Percentiles rank a stretch among this genome's conserved stretches.
These are phyloP conservation scores for Ctenochaetus hawaiiensis DNA, from an alignment of 2,797 vertebrate genomes.

Conservation along the genomic window DNA sequence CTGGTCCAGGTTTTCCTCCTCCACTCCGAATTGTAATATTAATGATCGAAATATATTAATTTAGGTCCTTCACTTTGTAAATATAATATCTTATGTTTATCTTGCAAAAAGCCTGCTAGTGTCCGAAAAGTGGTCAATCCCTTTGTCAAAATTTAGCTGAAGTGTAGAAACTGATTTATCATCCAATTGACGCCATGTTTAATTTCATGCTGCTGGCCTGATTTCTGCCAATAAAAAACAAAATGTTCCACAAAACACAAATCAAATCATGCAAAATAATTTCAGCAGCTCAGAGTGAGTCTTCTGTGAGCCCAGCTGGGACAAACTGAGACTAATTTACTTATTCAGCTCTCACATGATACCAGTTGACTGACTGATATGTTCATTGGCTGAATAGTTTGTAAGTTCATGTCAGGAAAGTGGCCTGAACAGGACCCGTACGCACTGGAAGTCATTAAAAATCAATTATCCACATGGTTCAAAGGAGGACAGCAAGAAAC, in stretches of 20 bases:
- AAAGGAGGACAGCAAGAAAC: slow-evolving; percentile 30
- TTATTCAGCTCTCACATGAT: slow-evolving; percentile 31
- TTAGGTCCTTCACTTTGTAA: too few relatives aligned
- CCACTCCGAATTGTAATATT: too few relatives aligned
- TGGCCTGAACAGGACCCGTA: slow-evolving; percentile 5
- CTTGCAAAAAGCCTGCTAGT: too few relatives aligned
- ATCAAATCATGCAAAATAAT: not conserved
- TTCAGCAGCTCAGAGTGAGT: slow-evolving; percentile 10
- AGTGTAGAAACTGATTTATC: too few relatives aligned
- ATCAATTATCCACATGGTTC: slow-evolving; percentile 21
- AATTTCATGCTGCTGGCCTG: too few relatives aligned
- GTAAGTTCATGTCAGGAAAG: slow-evolving; percentile 35
- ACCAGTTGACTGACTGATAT: slow-evolving; percentile 1
- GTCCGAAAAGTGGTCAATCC: too few relatives aligned
- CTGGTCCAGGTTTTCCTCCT: too few relatives aligned
- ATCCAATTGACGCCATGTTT: too few relatives aligned
- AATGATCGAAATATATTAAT: too few relatives aligned
- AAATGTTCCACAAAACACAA: not conserved
- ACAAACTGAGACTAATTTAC: slow-evolving; percentile 16
- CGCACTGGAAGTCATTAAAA: slow-evolving; percentile 33
- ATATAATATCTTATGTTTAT: too few relatives aligned
- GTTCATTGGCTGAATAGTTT: slow-evolving; percentile 1
- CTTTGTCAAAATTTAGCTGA: too few relatives aligned
- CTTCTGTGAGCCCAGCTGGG: not conserved
- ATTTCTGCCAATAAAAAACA: too few relatives aligned